Base-by-base conservation (phyloP, 2,888 invertebrate species). In the Galerucella calmariensis region DNA sequence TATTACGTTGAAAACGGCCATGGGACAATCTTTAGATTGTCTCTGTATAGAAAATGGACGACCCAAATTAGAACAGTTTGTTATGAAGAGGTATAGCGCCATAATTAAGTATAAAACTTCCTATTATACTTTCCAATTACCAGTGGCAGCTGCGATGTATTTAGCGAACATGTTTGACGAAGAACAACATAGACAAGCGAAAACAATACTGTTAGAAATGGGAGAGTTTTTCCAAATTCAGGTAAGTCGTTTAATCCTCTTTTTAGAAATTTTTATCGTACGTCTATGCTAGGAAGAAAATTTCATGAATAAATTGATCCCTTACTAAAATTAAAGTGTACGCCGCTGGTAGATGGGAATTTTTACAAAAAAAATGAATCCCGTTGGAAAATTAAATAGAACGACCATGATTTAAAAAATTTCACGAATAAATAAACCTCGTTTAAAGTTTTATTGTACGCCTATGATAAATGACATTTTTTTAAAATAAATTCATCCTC, bases 201-300 rank as follows among this genome's bases (percentile, higher is more conserved):
- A 95, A 87, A 93, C 92, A 0, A 95, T 98, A 80, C 88, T 97
- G 1, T 85, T 97, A 56, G 94, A 97, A 88, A 97, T 99, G 92
- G 99, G 99, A 48, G 94, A 96, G 82, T 96, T 97, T 86, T 99
- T 94, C 88, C 99, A 99, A 91, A 94, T 97, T 61, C 97, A 97
- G 90, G 96, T 94, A 83, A 77, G 69, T 35, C 51, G 16, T 62
- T 66, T 35, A 5, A 10, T 44, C 12, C 35, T n/a, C n/a, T n/a
- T n/a, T n/a, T n/a, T n/a, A n/a, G n/a, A n/a, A n/a, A 27, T 27
- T 27, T 27, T 27, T 27, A 27, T 27, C 1, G 3, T 2, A 27
- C 27, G 1, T 27, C 27, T 27, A 27, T 27, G 27, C 2, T 27
- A 27, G 3, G 3, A 2, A 3, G 27, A 27, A 27, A 27, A 2